Conservation (phyloP, 2,888 invertebrate species). For the Colletes collaris region DNA sequence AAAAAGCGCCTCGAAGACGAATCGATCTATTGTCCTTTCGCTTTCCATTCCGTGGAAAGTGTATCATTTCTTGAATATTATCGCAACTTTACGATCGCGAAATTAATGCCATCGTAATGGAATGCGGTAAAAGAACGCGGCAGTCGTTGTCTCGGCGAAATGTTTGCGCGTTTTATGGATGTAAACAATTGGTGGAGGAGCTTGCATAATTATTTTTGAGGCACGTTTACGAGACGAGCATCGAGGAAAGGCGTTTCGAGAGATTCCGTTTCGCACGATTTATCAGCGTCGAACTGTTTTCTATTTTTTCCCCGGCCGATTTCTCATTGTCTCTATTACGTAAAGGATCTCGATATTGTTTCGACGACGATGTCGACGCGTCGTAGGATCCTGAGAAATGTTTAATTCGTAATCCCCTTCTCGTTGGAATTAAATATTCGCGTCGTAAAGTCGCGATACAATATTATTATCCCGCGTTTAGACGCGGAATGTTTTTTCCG, state of each 20-base stretch:
- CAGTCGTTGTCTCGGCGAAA: not conserved
- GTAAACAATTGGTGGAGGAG: slow-evolving; percentile 1
- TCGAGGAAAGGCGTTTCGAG: slow-evolving; percentile 4
- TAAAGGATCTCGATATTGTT: slow-evolving; percentile 2
- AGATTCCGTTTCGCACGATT: slow-evolving; percentile 18
- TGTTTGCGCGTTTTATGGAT: not conserved
- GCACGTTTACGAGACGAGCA: not conserved
- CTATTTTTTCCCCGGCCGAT: not conserved
- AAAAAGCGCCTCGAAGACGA: slow-evolving; percentile 16
- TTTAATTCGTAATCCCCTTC: too few relatives aligned
- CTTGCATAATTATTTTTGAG: slow-evolving; percentile 11
- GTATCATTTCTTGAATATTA: slow-evolving; percentile 22
- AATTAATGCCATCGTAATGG: not conserved
- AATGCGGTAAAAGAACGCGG: not conserved
- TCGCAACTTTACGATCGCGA: not conserved
- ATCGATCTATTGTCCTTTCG: slow-evolving; percentile 41
- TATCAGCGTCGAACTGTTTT: slow-evolving; percentile 10
- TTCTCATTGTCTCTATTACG: slow-evolving; percentile 1
- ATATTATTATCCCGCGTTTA: too few relatives aligned
- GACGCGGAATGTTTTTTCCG: too few relatives aligned
- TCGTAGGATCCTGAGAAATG: too few relatives aligned
- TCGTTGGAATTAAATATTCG: too few relatives aligned
- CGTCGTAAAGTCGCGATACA: too few relatives aligned
- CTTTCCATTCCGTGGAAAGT: slow-evolving; percentile 30
- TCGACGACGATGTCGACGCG: not conserved